phyloP scores from a whole-genome alignment of 2,888 invertebrate genomes.

The Gari tellinella region DNA sequence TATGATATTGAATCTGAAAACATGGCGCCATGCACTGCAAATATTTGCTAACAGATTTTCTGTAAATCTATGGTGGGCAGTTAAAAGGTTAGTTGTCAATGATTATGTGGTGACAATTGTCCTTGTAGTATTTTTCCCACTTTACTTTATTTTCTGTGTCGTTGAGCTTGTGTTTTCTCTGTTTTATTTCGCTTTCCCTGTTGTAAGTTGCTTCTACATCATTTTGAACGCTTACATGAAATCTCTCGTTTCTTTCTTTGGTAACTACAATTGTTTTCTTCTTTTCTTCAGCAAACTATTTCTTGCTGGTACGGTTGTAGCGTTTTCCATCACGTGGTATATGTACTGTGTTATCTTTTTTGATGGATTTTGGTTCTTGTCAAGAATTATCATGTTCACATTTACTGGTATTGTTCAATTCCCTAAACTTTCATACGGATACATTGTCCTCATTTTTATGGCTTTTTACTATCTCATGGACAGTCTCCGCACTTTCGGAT shows the following conservation, averaged over 20 bases:
- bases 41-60: slow-evolving; percentile 21
- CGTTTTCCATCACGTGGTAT: slow-evolving; percentile 37
- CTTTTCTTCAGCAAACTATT: background rate
- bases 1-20: slow-evolving; percentile 34
- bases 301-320: slow-evolving; percentile 5
- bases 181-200: slow-evolving; percentile 41
- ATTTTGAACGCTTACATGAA: slow-evolving; percentile 23
- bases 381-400: slow-evolving; percentile 44
- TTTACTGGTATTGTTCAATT: slow-evolving; percentile 43
- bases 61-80: background rate
- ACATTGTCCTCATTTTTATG: slow-evolving; percentile 46
- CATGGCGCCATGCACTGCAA: slow-evolving; percentile 25
- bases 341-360: slow-evolving; percentile 47
- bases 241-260: background rate
- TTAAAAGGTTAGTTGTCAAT: background rate
- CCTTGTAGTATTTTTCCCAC: background rate
- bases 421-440: slow-evolving; percentile 44
- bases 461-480: slow-evolving; percentile 40
- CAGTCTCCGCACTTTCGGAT: slow-evolving; percentile 26
- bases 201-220: slow-evolving; percentile 28
- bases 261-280: background rate
- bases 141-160: slow-evolving; percentile 27
- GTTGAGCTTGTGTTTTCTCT: slow-evolving; percentile 18
- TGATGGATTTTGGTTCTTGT: slow-evolving; percentile 49
- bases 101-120: background rate